Evolutionary conservation across 2,888 invertebrate genomes (phyloP), one percentile per base, ranked within the genome.

Genomic region (Chaitophorus viminalis): DNA sequence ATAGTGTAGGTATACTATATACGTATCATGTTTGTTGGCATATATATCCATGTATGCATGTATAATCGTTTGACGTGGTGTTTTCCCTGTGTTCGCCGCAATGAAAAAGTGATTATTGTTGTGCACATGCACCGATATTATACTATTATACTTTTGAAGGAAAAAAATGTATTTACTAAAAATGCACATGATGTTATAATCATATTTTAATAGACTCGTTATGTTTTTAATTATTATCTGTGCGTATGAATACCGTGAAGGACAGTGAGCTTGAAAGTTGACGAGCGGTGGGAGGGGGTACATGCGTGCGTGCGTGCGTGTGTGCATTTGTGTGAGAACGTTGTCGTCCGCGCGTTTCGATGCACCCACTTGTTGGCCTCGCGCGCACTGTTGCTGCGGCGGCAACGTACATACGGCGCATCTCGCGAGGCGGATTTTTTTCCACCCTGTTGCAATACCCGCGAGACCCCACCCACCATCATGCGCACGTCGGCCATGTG

Each of bases 291-390:
- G 31, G 54, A 54, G 18, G 36, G 84, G 46, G 85, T 31, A 74
- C 54, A 14, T 6, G 75, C n/a, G n/a, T n/a, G n/a, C n/a, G n/a
- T n/a, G n/a, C n/a, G n/a, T 74, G 29, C 11, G 70, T 72, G 70
- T 29, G 85, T 52, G 52, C 33, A 70, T 52, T 18, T 72, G 54
- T 31, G 77, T 36, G 77, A 70, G 70, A 70, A 31, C 70, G 70
- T 72, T 29, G 68, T 82, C 74, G 79, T 72, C 29, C 54, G 79
- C 86, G 79, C 29, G 76, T 29, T 31, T 65, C 74, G 81, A 87
- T 87, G 87, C 87, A 87, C 87, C 87, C 87, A 87, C 87, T 87
- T 87, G 87, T 87, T 87, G 87, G 87, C 87, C 87, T 87, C 87
- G 87, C 68, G 52, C 87, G 33, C 87, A 81, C 87, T 81, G 87